Percentiles rank a stretch among this genome's conserved stretches.
Evolutionary conservation across 2,888 invertebrate species (phyloP).

Genomic region (Cloeon dipterum): DNA sequence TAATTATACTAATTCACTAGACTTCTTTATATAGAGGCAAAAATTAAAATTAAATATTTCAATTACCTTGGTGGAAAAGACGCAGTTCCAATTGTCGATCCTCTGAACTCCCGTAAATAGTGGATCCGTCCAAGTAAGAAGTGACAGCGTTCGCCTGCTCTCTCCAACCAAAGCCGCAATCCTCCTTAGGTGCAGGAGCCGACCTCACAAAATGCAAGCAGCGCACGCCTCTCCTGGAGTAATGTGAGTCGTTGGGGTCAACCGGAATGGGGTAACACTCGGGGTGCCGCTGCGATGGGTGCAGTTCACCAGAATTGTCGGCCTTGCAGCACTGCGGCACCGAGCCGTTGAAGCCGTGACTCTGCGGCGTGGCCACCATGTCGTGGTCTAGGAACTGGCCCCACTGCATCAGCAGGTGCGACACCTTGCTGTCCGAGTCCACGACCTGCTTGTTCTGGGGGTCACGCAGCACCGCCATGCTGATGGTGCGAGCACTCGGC

Average conservation of each 20-base stretch:
- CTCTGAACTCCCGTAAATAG: slow-evolving; percentile 56
- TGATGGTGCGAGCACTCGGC: slow-evolving; percentile 55
- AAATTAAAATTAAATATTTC: too few relatives aligned
- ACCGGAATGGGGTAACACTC: slow-evolving; percentile 66
- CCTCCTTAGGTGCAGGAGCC: slow-evolving; percentile 53
- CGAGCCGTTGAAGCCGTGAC: slow-evolving; percentile 41
- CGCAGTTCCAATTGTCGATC: slow-evolving; percentile 49
- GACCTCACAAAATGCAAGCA: slow-evolving; percentile 69
- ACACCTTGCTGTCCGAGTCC: slow-evolving; percentile 37
- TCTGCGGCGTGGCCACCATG: slow-evolving; percentile 19
- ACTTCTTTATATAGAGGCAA: too few relatives aligned
- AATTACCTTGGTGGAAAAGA: slow-evolving; percentile 49
- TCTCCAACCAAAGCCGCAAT: slow-evolving; percentile 59
- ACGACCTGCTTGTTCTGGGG: slow-evolving; percentile 20
- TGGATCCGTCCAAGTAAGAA: slow-evolving; percentile 59
- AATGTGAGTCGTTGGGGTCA: slow-evolving; percentile 44
- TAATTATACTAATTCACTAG: too few relatives aligned
- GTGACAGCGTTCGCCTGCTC: slow-evolving; percentile 61
- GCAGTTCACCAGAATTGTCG: slow-evolving; percentile 9
- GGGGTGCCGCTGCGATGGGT: slow-evolving; percentile 38
- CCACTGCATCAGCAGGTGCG: slow-evolving; percentile 74
- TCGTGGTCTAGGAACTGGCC: slow-evolving; percentile 83
- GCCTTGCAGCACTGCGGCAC: slow-evolving; percentile 52
- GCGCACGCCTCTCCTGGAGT: slow-evolving; percentile 39
- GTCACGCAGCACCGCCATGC: slow-evolving; percentile 25